phyloP scores from a whole-genome alignment of 2,888 invertebrate genomes.

The Endotricha flammealis region DNA sequence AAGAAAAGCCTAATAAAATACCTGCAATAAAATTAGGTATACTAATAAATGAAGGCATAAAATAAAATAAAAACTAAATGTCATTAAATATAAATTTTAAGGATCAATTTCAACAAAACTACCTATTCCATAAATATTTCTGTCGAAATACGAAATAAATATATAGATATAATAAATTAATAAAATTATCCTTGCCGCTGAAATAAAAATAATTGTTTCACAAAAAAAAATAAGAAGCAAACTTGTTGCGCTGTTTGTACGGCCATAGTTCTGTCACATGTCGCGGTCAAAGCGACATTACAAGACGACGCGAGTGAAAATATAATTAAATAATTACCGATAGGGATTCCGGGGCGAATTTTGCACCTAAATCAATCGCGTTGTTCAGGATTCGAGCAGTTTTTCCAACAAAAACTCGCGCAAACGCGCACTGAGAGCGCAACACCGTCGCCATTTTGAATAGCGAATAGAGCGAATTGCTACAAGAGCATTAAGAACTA shows the following conservation, averaged over 20 bases:
- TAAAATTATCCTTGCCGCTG: slow-evolving; percentile 20
- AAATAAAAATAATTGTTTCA: slow-evolving; percentile 21
- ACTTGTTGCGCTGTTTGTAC: slow-evolving; percentile 61
- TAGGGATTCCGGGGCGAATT: slow-evolving; percentile 57
- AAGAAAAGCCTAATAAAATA: slow-evolving; percentile 16
- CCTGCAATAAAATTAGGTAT: slow-evolving; percentile 8
- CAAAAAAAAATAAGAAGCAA: slow-evolving; percentile 31
- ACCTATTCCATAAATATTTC: too few species aligned
- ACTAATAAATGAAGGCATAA: too few species aligned
- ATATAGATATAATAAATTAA: slow-evolving; percentile 16
- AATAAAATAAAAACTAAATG: too few species aligned
- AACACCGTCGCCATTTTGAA: slow-evolving; percentile 79
- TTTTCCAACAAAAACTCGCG: slow-evolving; percentile 72
- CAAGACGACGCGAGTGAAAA: slow-evolving; percentile 55
- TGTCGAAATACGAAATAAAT: too few species aligned
- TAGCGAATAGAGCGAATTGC: slow-evolving; percentile 79
- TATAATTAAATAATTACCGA: slow-evolving; percentile 73
- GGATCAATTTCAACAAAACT: too few species aligned
- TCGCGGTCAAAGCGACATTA: slow-evolving; percentile 68
- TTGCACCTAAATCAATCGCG: slow-evolving; percentile 63
- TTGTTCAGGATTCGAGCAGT: slow-evolving; percentile 67
- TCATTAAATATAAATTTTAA: too few species aligned
- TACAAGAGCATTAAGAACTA: slow-evolving; percentile 79
- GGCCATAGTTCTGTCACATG: slow-evolving; percentile 76
- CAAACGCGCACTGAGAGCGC: slow-evolving; percentile 73